Conservation (phyloP, 2,888 invertebrate genomes). For the Diadromus collaris region DNA sequence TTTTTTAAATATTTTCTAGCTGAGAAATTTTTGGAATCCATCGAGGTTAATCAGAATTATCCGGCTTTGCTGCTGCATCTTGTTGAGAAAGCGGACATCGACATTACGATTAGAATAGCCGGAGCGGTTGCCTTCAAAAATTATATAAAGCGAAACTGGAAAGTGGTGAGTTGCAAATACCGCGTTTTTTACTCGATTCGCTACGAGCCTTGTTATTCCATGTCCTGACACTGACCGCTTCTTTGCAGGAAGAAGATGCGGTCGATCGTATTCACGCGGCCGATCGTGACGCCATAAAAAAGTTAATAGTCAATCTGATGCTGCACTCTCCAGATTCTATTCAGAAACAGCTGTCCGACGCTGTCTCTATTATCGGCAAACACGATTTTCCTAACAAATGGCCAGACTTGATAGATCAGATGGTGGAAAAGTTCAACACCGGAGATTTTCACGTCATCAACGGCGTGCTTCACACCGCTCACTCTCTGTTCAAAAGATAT, state of each 20-base stretch:
- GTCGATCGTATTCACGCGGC: slow-evolving; percentile 89
- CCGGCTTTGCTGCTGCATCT: slow-evolving; percentile 92
- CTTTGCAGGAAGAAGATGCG: slow-evolving; percentile 85
- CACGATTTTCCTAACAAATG: slow-evolving; percentile 98
- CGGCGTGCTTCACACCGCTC: slow-evolving; percentile 96
- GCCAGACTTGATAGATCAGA: slow-evolving; percentile 95
- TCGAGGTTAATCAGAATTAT: slow-evolving; percentile 95
- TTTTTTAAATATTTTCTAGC: slow-evolving; percentile 83
- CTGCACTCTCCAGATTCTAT: slow-evolving; percentile 93
- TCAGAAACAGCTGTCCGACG: slow-evolving; percentile 97
- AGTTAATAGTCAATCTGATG: slow-evolving; percentile 95
- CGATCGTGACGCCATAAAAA: slow-evolving; percentile 92
- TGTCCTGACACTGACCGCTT: neutral
- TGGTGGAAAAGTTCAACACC: slow-evolving; percentile 95
- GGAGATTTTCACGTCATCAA: slow-evolving; percentile 97
- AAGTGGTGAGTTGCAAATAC: slow-evolving; percentile 83
- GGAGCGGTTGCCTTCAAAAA: slow-evolving; percentile 98
- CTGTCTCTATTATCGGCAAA: slow-evolving; percentile 97
- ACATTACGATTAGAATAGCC: slow-evolving; percentile 91
- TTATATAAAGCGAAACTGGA: slow-evolving; percentile 98
- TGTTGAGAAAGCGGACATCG: slow-evolving; percentile 91
- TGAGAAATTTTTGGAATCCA: slow-evolving; percentile 94
- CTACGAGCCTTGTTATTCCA: neutral
- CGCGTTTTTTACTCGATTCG: neutral
- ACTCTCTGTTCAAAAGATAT: slow-evolving; percentile 98